Base-by-base conservation (phyloP, 2,888 invertebrate genomes). In the Drosophila nigritarsus region DNA sequence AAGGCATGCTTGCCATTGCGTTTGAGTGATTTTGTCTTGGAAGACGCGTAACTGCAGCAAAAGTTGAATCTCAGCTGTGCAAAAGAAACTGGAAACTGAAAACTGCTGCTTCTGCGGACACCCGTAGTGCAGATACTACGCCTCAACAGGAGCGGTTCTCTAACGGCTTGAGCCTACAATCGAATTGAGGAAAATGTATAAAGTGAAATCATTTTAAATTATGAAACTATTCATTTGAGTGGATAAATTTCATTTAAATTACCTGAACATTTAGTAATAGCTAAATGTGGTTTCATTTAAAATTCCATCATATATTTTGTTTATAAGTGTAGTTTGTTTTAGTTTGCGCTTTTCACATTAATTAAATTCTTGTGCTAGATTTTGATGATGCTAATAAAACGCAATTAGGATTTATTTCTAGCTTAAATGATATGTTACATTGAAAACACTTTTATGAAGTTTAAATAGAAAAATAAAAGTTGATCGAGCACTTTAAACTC, bases 11-110 rank as follows among this genome's bases (percentile, higher is more conserved):
- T 81, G 69, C 77, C 81, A 86, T 85, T 87, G 85, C 84, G 78
- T 85, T 80, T 85, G 89, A 89, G 87, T 87, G 85, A 85, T 85
- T 85, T 84, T 87, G 82, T 81, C 82, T 84, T 84, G 84, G 75
- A 82, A 63, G 69, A 80, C 80, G 87, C 89, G 89, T 85, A 85
- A 89, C 89, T 86, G 89, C 87, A 86, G 80, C 71, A 69, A 89
- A 84, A 86, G 87, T 86, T 86, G 78, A 82, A 82, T 73, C 89
- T 78, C 73, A 73, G 74, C 76, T 79, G 63, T 65, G 68, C 67
- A 42, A 62, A 64, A 42, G 36, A 27, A 50, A 38, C 54, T 55
- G 38, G 7, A 54, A 74, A 74, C 62, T 67, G 69, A 51, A 65
- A 75, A 64, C 69, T 69, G 65, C 76, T 69, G 74, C 61, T 74